Conservation (phyloP, 2,888 invertebrate species). For the Pristionchus fissidentatus region DNA sequence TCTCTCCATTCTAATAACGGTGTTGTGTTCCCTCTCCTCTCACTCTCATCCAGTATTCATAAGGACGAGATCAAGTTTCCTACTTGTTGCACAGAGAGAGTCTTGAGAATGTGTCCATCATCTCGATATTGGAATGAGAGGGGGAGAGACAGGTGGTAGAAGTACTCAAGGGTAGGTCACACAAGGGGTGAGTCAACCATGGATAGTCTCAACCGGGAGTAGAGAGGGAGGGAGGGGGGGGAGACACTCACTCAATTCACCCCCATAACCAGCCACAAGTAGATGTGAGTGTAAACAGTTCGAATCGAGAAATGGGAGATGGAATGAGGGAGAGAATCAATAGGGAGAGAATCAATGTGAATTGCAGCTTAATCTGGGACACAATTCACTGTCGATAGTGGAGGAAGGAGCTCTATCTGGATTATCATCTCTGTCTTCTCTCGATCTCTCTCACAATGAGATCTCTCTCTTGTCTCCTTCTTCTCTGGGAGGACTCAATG, state of each 20-base stretch:
- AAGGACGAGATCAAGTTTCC: no score
- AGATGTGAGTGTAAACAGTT: conserved; percentile 15
- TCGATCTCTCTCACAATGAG: conserved; percentile 24
- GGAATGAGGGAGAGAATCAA: neutral
- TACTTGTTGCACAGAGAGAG: neutral
- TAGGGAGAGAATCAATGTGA: neutral
- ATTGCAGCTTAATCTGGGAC: conserved; percentile 24
- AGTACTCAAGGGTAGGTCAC: neutral
- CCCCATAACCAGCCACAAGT: conserved; percentile 27
- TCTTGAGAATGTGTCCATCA: neutral
- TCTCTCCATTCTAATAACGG: conserved; percentile 9
- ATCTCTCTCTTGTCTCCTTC: conserved; percentile 1
- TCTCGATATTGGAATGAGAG: neutral
- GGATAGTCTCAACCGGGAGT: neutral
- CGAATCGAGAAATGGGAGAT: neutral
- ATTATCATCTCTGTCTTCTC: neutral
- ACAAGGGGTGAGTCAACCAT: no score
- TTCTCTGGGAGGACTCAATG: neutral
- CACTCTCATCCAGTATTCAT: neutral
- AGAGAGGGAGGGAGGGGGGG: neutral
- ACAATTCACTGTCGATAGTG: neutral
- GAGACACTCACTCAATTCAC: conserved; percentile 1
- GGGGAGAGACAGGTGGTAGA: no score
- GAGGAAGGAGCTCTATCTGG: neutral
- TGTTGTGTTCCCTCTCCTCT: conserved; percentile 9